These are phyloP conservation scores for Agrypnus murinus DNA, from an alignment of 2,888 invertebrate genomes.

Conservation along the genomic window DNA sequence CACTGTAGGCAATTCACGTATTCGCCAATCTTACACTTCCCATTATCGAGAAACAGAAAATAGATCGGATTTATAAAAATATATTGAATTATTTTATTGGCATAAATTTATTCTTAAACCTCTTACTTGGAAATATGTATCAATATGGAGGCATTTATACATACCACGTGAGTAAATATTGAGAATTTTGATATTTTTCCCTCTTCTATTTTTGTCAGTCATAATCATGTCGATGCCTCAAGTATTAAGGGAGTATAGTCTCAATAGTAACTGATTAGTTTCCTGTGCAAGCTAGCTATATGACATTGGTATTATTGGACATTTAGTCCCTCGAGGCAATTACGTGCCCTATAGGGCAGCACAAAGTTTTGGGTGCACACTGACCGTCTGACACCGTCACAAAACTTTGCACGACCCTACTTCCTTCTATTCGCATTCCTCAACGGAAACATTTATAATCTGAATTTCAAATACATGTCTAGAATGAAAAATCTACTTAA, in stretches of 20 bases:
- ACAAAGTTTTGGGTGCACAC: slow-evolving; percentile 39
- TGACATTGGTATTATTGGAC: slow-evolving; percentile 45
- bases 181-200: slow-evolving; percentile 14
- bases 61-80: too few relatives aligned
- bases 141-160: too few relatives aligned
- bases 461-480: slow-evolving; percentile 25
- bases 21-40: slow-evolving; percentile 34
- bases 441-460: slow-evolving; percentile 29
- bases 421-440: slow-evolving; percentile 33
- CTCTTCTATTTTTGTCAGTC: background rate
- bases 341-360: slow-evolving; percentile 41
- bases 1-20: slow-evolving; percentile 42
- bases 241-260: slow-evolving; percentile 23
- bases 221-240: slow-evolving; percentile 17
- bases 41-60: slow-evolving; percentile 35
- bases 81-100: too few relatives aligned
- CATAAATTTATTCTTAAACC: too few relatives aligned
- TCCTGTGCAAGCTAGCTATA: slow-evolving; percentile 43
- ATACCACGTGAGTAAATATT: too few relatives aligned
- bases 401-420: slow-evolving; percentile 28
- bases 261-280: slow-evolving; percentile 48
- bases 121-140: too few relatives aligned
- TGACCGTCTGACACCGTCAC: slow-evolving; percentile 43
- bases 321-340: slow-evolving; percentile 45
- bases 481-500: slow-evolving; percentile 22